Evolutionary conservation across 2,888 invertebrate species (phyloP).

Genomic region (Sphaerophoria rueppellii): DNA sequence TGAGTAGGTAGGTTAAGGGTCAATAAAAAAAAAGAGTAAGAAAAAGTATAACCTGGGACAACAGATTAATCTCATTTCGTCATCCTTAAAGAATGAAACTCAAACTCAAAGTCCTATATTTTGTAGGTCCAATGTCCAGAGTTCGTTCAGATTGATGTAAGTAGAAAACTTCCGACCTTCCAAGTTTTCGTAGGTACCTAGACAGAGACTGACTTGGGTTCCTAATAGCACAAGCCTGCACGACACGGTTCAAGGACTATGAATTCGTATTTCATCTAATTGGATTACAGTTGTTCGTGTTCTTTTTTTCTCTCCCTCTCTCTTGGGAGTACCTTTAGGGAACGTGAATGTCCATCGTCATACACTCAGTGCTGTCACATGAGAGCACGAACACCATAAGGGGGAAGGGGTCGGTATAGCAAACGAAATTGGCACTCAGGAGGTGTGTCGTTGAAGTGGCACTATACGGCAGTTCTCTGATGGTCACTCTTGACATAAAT

Average conservation of each 20-base stretch:
- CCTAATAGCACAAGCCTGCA: background rate
- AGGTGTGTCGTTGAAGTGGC: slow-evolving; percentile 65
- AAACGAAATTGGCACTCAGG: slow-evolving; percentile 58
- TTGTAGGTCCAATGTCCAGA: background rate
- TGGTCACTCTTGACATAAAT: slow-evolving; percentile 29
- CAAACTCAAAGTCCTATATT: background rate
- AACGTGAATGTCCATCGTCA: background rate
- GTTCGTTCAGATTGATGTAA: slow-evolving; percentile 11
- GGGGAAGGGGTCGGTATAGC: background rate
- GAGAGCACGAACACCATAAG: background rate
- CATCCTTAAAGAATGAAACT: background rate
- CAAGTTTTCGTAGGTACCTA: slow-evolving; percentile 5
- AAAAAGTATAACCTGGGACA: background rate
- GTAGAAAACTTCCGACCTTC: slow-evolving; percentile 19
- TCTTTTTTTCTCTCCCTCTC: slow-evolving; percentile 4
- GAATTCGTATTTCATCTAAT: slow-evolving; percentile 64
- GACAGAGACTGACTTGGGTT: background rate
- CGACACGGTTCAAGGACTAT: slow-evolving; percentile 56
- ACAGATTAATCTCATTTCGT: slow-evolving; percentile 48
- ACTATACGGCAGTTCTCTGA: background rate
- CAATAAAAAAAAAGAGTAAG: slow-evolving; percentile 4
- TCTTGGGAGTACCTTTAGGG: slow-evolving; percentile 1
- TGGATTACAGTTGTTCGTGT: slow-evolving; percentile 59
- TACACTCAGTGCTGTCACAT: slow-evolving; percentile 13
- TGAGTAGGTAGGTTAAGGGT: background rate